phyloP scores from a whole-genome alignment of 2,888 invertebrate species.

The Sialis fuliginosa region DNA sequence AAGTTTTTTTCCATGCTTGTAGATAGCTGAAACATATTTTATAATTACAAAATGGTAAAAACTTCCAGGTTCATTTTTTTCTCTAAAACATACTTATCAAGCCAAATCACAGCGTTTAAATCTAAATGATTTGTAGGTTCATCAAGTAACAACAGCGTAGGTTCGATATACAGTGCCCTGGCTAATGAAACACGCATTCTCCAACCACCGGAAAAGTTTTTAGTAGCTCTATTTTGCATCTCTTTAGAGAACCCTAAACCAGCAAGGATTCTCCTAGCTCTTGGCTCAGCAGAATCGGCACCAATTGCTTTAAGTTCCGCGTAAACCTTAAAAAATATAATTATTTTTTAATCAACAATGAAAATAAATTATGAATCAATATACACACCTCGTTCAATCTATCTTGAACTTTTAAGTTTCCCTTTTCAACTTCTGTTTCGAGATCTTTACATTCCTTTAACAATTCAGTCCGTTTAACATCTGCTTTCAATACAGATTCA shows the following conservation, averaged over 20 bases:
- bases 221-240: conserved; percentile 82
- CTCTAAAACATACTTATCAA: conserved; percentile 66
- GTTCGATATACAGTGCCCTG: conserved; percentile 90
- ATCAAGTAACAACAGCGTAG: conserved; percentile 89
- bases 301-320: conserved; percentile 91
- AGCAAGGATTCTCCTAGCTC: conserved; percentile 87
- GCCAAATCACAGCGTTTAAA: conserved; percentile 98
- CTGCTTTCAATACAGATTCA: conserved; percentile 82
- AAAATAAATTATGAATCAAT: conserved; percentile 1
- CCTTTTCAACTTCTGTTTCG: conserved; percentile 55
- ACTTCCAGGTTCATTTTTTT: background rate
- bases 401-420: conserved; percentile 55
- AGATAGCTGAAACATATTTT: conserved; percentile 51
- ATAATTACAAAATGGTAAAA: background rate
- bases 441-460: conserved; percentile 68
- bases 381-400: conserved; percentile 67
- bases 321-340: conserved; percentile 45
- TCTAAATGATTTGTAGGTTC: conserved; percentile 99
- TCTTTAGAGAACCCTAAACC: conserved; percentile 86
- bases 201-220: conserved; percentile 91
- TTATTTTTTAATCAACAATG: conserved; percentile 6
- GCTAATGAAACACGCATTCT: conserved; percentile 97
- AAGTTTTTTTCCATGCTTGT: conserved; percentile 96
- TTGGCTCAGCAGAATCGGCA: conserved; percentile 94
- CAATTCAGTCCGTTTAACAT: conserved; percentile 70